phyloP scores from a whole-genome alignment of 2,797 vertebrate species.

The Coregonus suidteri region DNA sequence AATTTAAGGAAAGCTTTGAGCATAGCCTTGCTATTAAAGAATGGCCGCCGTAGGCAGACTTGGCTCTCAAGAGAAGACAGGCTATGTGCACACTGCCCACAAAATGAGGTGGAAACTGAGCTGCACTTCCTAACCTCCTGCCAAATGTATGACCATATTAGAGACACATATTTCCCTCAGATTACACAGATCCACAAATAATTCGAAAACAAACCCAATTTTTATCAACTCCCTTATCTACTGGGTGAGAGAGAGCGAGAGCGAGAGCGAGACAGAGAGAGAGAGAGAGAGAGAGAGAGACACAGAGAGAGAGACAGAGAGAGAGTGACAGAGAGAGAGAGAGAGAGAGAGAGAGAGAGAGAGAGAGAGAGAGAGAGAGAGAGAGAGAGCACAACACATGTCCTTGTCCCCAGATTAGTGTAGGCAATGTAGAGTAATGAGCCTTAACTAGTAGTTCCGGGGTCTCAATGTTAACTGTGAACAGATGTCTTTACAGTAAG shows the following conservation, averaged over 20 bases:
- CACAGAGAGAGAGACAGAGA: background rate
- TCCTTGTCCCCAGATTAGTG: constrained; percentile 57
- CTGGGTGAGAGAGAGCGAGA: background rate
- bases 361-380: background rate
- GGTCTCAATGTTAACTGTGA: constrained; percentile 72
- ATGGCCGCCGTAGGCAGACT: no score
- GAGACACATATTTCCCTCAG: no score
- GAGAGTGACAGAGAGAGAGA: constrained; percentile 24
- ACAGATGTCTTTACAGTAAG: constrained; percentile 58
- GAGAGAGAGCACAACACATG: background rate
- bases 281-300: background rate
- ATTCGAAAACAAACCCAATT: no score
- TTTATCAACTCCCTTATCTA: no score
- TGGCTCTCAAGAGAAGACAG: no score
- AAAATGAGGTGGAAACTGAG: no score
- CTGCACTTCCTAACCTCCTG: no score
- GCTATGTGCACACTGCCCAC: no score
- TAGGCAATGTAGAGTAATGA: constrained; percentile 66
- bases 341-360: background rate
- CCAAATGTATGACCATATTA: no score
- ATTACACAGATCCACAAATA: no score
- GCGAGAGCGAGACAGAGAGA: constrained; percentile 1
- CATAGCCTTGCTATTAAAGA: no score
- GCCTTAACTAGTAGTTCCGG: constrained; percentile 59
- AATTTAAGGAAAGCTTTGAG: no score